These are phyloP conservation scores for Euclidia mi DNA, from an alignment of 2,888 invertebrate genomes.

Conservation along the genomic window DNA sequence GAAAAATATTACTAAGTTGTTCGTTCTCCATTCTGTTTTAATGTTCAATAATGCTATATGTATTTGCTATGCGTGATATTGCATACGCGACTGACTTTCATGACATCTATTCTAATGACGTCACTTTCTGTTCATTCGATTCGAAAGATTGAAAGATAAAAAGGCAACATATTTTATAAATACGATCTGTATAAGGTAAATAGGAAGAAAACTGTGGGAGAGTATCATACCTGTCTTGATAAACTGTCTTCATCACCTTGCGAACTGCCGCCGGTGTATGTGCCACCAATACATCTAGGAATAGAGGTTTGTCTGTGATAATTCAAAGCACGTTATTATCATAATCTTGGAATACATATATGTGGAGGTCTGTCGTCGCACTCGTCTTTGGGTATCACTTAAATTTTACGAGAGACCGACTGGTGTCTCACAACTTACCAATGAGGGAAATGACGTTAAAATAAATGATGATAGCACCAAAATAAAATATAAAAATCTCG, in stretches of 20 bases:
- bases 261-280: constrained; percentile 87
- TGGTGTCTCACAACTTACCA: neutral
- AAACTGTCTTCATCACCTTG: constrained; percentile 91
- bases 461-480: no score
- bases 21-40: neutral
- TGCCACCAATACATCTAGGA: constrained; percentile 91
- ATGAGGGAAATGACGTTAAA: no score
- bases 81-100: constrained; percentile 10
- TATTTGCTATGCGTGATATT: constrained; percentile 1
- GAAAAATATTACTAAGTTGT: neutral
- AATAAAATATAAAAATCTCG: no score
- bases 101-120: constrained; percentile 9
- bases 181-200: neutral
- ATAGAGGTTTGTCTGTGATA: constrained; percentile 9
- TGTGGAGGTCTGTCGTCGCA: no score
- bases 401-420: no score
- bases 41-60: neutral
- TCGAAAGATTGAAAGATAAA: constrained; percentile 2
- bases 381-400: no score
- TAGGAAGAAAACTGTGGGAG: neutral
- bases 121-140: constrained; percentile 1
- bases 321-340: neutral
- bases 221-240: constrained; percentile 83
- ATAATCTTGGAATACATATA: no score
- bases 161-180: constrained; percentile 9